Evolutionary conservation across 1,140 invertebrate genomes (phyloP), one percentile per base, ranked within the genome.

Genomic region (Macrobrachium rosenbergii): DNA sequence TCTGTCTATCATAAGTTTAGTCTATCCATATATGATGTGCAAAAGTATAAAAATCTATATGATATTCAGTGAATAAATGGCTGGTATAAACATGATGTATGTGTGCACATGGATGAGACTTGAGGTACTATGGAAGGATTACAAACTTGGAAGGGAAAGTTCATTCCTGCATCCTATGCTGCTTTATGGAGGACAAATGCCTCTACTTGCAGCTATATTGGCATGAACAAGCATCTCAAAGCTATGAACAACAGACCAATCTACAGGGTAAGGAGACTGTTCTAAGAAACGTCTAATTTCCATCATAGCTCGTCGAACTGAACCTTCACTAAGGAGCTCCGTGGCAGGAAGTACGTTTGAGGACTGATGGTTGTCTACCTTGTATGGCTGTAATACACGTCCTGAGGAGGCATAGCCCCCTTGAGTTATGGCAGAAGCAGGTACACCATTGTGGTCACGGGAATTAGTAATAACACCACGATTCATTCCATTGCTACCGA

Each of bases 151-250:
- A 52, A 52, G 52, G 52, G 52, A 52, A 5, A 52, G 12, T 52
- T 52, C 52, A 52, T 52, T 52, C 7, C 52, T 12, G 12, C 12
- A 52, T 52, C 52, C 52, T 52, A 52, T 52, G 52, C 52, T 52
- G 52, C 52, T 45, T 81, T 81, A 64, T 64, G 60, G 64, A 45
- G 16, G 79, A 63, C 62, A 81, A 67, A 81, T 81, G 79, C 17
- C 63, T 52, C 52, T 81, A 64, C 79, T 81, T 21, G 62, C 43
- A 45, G 79, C 62, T 43, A 81, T 67, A 43, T 81, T 81, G 21
- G 79, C 64, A 45, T 81, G 79, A 64, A 81, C 60, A 16, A 81
- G 62, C 79, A 81, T 81, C 45, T 81, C 79, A 81, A 81, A 81
- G 37, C 64, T 37, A 19, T 81, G 79, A 45, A 81, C 79, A 43